Evolutionary conservation across 37 sponge, comb jelly and placozoan species (phyloP), one percentile per base, ranked within the genome.

Genomic region (Halisarca cf. caerulea): DNA sequence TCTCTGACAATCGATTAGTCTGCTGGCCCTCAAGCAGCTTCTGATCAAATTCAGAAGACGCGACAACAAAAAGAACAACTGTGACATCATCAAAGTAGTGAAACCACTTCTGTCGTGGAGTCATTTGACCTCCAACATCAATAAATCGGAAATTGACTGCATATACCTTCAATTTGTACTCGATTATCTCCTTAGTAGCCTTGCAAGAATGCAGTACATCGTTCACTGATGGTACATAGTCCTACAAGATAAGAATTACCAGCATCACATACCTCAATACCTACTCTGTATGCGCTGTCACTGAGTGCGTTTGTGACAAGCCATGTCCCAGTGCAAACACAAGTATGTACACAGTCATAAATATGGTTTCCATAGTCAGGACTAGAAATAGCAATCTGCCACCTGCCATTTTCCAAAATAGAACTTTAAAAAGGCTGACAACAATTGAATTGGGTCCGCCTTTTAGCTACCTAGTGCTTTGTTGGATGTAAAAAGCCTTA

Each of bases 81-180:
- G 95, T 96, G 37, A 98, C 99, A 42, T 94, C 95, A 47, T 98
- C 99, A 60, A 98, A 98, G 58, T 95, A 96, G 80, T 94, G 93
- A 58, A 96, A 94, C 99, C 99, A 99, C 81, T 94, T 99, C 85
- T 92, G 95, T 47, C 99, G 88, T 74, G 96, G 97, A 17, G 91
- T 91, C 44, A 97, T 61, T 79, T 96, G 97, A 21, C 99, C 97
- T 14, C 99, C 99, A 0, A 99, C 97, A 59, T 99, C 99, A 7
- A 99, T 97, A 66, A 99, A 92, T 59, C 91, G 59, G 88, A 99
- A 96, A 24, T 89, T 95, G 24, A 94, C 87, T 0, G 83, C 87
- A 35, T 84, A 75, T 62, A 97, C 85, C 38, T 83, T 81, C 18
- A 95, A 62, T 35, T 47, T 78, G 55, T 93, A 93, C 81, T 97